These are phyloP conservation scores for Hemitrygon akajei DNA, from an alignment of 2,797 vertebrate species.

Conservation along the genomic window DNA sequence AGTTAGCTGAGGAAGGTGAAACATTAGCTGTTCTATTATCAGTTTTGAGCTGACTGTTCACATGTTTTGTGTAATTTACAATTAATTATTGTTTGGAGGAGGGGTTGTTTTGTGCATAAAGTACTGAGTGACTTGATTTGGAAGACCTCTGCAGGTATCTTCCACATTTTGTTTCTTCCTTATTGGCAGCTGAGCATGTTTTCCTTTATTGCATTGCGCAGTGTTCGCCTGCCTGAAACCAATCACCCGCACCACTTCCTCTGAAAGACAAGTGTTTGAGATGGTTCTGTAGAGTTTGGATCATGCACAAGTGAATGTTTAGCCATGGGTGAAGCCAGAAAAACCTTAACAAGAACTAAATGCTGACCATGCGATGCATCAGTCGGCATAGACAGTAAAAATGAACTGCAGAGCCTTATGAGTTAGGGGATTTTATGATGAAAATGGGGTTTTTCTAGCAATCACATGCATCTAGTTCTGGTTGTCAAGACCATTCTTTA, in stretches of 20 bases:
- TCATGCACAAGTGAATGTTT: constrained; percentile 1
- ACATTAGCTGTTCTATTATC: background rate
- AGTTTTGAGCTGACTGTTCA: background rate
- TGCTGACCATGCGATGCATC: background rate
- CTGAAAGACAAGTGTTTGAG: background rate
- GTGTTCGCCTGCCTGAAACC: background rate
- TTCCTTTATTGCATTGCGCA: background rate
- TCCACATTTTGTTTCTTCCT: background rate
- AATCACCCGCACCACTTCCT: background rate
- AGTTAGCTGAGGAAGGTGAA: background rate
- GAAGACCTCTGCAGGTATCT: too few species aligned
- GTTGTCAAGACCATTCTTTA: background rate
- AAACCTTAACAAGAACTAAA: background rate
- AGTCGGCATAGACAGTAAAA: background rate
- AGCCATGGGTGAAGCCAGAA: background rate
- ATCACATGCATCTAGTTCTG: background rate
- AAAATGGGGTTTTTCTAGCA: background rate
- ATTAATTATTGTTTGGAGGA: background rate
- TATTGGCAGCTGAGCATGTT: background rate
- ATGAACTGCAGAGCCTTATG: background rate
- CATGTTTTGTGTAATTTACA: background rate
- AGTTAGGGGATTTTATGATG: background rate
- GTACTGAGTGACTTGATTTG: background rate
- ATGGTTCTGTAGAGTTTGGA: constrained; percentile 8
- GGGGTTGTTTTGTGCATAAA: background rate